A percentile compares a stretch with the other conserved stretches of the same genome.
Conservation (phyloP, 2,113 vertebrate genomes). For the Odontesthes bonariensis region DNA sequence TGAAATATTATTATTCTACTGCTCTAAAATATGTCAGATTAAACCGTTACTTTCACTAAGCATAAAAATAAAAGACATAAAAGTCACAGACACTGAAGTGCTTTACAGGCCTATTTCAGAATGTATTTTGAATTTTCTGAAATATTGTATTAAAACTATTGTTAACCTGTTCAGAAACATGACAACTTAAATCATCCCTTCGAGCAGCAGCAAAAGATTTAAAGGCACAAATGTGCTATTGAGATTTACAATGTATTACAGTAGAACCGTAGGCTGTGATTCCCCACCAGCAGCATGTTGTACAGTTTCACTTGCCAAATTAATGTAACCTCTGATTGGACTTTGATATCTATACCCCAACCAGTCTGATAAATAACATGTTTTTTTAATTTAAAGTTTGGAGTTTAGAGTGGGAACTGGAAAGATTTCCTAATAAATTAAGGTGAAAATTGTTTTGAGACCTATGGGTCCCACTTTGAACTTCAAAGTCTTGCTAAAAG, state of each 20-base stretch:
- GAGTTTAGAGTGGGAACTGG: no score
- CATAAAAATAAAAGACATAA: conserved; percentile 66
- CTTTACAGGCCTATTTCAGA: conserved; percentile 54
- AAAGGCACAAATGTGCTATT: conserved; percentile 34
- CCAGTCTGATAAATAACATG: conserved; percentile 18
- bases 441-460: conserved; percentile 12
- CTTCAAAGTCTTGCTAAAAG: no score
- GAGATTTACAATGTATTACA: conserved; percentile 35
- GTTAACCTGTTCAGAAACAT: conserved; percentile 63
- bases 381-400: neutral
- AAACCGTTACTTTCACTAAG: conserved; percentile 74
- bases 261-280: conserved; percentile 25
- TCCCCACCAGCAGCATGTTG: conserved; percentile 20
- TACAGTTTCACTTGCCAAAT: conserved; percentile 7
- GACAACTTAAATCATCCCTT: conserved; percentile 76
- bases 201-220: conserved; percentile 38
- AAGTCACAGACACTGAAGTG: conserved; percentile 67
- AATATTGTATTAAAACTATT: conserved; percentile 73
- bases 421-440: neutral
- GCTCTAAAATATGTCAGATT: conserved; percentile 78
- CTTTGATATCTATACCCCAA: conserved; percentile 22
- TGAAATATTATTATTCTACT: conserved; percentile 76
- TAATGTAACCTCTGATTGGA: neutral
- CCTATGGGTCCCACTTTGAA: no score
- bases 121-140: conserved; percentile 55